These are phyloP conservation scores for Platycnemis pennipes DNA, from an alignment of 2,888 invertebrate species.

Conservation along the genomic window DNA sequence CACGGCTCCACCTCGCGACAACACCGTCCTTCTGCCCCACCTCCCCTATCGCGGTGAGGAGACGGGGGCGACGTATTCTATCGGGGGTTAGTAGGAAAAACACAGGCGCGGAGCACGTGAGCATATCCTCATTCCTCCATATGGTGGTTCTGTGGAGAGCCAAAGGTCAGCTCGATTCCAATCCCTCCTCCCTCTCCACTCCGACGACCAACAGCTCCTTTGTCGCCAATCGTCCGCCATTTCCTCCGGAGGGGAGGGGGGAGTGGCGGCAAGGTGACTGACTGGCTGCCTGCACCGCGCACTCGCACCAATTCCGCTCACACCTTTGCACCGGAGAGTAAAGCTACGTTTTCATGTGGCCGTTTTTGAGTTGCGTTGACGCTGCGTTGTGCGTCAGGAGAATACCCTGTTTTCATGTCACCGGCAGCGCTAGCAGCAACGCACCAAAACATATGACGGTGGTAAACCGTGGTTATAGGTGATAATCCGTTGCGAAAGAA, in stretches of 20 bases:
- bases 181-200: background rate
- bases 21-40: background rate
- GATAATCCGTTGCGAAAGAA: too few relatives aligned
- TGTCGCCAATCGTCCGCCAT: background rate
- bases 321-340: too few relatives aligned
- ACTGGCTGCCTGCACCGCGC: too few relatives aligned
- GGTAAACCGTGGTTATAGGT: too few relatives aligned
- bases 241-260: background rate
- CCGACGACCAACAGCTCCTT: background rate
- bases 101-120: background rate
- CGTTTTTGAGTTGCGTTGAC: too few relatives aligned
- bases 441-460: too few relatives aligned
- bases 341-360: too few relatives aligned
- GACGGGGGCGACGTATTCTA: background rate
- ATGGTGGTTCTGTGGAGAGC: background rate
- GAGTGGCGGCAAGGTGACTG: background rate
- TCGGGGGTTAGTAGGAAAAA: constrained; percentile 14
- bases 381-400: too few relatives aligned
- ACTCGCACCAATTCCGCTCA: too few relatives aligned
- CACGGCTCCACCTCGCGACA: background rate
- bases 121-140: constrained; percentile 40
- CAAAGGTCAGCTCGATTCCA: constrained; percentile 49
- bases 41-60: background rate
- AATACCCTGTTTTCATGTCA: too few relatives aligned
- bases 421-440: too few relatives aligned